phyloP scores from a whole-genome alignment of 2,888 invertebrate species.

The Acanthacorydalis orientalis region DNA sequence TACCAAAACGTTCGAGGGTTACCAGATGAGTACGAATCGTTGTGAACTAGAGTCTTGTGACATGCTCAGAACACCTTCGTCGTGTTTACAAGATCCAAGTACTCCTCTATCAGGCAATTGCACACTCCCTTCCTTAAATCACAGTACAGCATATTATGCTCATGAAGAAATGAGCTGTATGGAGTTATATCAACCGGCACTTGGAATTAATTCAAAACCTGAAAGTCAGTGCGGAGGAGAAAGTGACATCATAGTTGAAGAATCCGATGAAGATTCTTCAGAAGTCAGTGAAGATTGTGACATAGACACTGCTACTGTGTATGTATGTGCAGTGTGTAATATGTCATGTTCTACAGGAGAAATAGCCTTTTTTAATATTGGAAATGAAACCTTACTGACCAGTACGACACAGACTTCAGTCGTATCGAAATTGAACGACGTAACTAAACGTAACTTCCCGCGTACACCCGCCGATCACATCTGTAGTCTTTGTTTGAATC shows the following conservation, averaged over 20 bases:
- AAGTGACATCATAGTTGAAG: conserved; percentile 26
- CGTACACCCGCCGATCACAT: conserved; percentile 14
- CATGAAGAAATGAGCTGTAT: neutral
- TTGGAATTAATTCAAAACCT: neutral
- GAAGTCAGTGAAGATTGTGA: conserved; percentile 18
- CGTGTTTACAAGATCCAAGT: neutral
- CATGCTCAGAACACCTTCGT: neutral
- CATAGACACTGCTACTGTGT: conserved; percentile 11
- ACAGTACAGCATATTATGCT: neutral
- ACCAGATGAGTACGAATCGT: neutral
- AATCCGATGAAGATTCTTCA: conserved; percentile 21
- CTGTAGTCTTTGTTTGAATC: conserved; percentile 23
- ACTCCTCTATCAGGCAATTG: neutral
- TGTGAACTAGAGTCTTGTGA: neutral
- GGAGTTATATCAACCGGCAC: neutral
- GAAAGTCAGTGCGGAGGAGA: conserved; percentile 11
- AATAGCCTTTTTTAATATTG: conserved; percentile 23
- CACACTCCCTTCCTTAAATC: neutral
- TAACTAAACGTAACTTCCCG: conserved; percentile 15
- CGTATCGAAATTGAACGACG: conserved; percentile 16
- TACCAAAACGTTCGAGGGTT: neutral
- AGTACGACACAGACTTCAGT: conserved; percentile 24
- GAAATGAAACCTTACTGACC: conserved; percentile 20
- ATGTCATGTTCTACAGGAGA: conserved; percentile 19
- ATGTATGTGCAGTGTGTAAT: conserved; percentile 22